Evolutionary conservation across 1,140 invertebrate genomes (phyloP).

Genomic region (Pseudachorutes palmiensis): DNA sequence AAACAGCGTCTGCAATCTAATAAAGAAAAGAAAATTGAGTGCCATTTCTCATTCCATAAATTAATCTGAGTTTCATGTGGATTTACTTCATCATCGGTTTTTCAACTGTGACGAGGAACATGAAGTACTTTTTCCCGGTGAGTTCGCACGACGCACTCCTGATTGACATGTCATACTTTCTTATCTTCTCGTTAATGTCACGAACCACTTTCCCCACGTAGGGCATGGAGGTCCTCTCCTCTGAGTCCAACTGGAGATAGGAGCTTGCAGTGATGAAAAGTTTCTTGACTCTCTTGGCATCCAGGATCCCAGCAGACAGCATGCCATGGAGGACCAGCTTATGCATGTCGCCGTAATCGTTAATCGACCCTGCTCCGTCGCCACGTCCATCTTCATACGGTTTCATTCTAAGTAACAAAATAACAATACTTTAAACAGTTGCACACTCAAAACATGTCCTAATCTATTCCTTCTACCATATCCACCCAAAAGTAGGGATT

Average conservation of each 20-base stretch:
- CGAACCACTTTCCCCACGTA: conserved; percentile 27
- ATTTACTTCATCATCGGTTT: conserved; percentile 32
- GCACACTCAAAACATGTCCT: too few species aligned
- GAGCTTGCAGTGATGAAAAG: conserved; percentile 28
- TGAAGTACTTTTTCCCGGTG: conserved; percentile 30
- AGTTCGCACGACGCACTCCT: conserved; percentile 30
- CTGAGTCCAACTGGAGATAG: conserved; percentile 9
- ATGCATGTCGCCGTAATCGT: conserved; percentile 34
- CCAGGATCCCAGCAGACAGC: conserved; percentile 27
- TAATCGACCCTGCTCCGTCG: background rate
- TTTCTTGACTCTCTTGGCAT: conserved; percentile 30
- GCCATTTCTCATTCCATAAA: background rate
- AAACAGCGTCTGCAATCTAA: conserved; percentile 29
- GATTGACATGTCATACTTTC: conserved; percentile 28
- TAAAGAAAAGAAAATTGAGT: conserved; percentile 1
- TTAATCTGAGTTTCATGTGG: background rate
- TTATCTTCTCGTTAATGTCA: conserved; percentile 32
- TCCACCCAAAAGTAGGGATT: too few species aligned
- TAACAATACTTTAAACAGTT: too few species aligned
- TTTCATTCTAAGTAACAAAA: too few species aligned
- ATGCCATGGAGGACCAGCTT: conserved; percentile 34
- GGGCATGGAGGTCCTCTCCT: conserved; percentile 13
- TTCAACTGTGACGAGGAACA: conserved; percentile 33
- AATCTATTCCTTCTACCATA: too few species aligned
- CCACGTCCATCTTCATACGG: too few species aligned